These are phyloP conservation scores for Noctua comes DNA, from an alignment of 2,888 invertebrate genomes.

Conservation along the genomic window DNA sequence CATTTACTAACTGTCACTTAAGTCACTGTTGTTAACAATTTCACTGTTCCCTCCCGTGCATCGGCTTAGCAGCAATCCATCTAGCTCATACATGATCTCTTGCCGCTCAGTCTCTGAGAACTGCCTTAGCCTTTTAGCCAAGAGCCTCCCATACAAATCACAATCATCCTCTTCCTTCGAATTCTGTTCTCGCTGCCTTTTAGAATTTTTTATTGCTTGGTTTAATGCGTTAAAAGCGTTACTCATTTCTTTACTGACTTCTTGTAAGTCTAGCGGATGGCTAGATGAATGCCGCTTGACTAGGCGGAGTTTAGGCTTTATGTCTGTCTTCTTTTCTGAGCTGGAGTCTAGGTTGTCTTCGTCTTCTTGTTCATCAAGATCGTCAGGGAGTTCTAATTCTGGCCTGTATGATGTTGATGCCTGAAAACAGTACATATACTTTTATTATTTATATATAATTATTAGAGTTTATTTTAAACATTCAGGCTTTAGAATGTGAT, in stretches of 20 bases:
- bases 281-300: slow-evolving; percentile 22
- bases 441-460: background rate
- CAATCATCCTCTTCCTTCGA: slow-evolving; percentile 51
- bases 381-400: slow-evolving; percentile 32
- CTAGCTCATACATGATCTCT: slow-evolving; percentile 66
- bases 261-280: slow-evolving; percentile 44
- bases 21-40: slow-evolving; percentile 40
- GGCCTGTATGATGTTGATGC: slow-evolving; percentile 43
- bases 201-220: slow-evolving; percentile 41
- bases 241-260: slow-evolving; percentile 51
- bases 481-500: background rate
- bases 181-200: slow-evolving; percentile 29
- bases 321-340: slow-evolving; percentile 40
- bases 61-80: slow-evolving; percentile 59
- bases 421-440: slow-evolving; percentile 17
- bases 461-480: background rate
- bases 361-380: slow-evolving; percentile 40
- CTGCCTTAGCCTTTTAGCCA: slow-evolving; percentile 64
- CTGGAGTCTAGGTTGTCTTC: slow-evolving; percentile 41
- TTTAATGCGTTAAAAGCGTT: slow-evolving; percentile 51
- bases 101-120: slow-evolving; percentile 62
- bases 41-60: slow-evolving; percentile 34
- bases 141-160: slow-evolving; percentile 60
- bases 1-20: slow-evolving; percentile 45
- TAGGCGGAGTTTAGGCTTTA: slow-evolving; percentile 32